Base-by-base conservation (phyloP, 2,888 invertebrate species). In the Apoda limacodes region DNA sequence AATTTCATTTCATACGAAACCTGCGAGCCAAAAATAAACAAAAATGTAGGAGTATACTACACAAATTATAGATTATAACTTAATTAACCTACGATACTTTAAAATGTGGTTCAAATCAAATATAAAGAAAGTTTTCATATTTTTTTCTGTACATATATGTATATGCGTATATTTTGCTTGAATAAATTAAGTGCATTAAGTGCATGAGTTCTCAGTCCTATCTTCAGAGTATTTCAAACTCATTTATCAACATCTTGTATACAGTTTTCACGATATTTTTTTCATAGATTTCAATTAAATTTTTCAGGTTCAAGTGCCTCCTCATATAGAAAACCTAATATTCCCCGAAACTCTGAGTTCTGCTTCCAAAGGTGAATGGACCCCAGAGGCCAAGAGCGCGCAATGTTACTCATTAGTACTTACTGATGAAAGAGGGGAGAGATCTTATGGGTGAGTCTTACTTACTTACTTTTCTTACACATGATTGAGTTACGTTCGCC, bases 331-430 rank as follows among this genome's bases (percentile, higher is more conserved):
- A 49, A 84, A 85, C 46, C 83, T 92, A 28, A 88, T 90, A 41
- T 92, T 92, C 57, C 92, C 92, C 0, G 92, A 92, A 64, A 87
- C 88, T 0, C 64, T 83, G 19, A 82, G 83, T 29, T 82, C 83
- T 46, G 74, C 82, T 1, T 45, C 55, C 1, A 59, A 61, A n/a
- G 54, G 55, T 1, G 67, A 65, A 30, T 67, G 69, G 58, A 52
- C 60, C 0, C 61, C 67, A 0, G 64, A 69, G 9, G 61, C 60
- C 1, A 52, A 63, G 5, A 74, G 82, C 1, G 53, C 64, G 9
- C 88, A 88, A 57, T 83, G 86, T 39, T 92, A 92, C 63, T 88
- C 89, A 0, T 71, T 93, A 28, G 88, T 91, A 2, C 82, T 93
- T 11, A 93, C 92, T 0, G 86, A 89, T 46, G 87, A 88, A 48